Percentiles rank a stretch among this genome's conserved stretches.
These are phyloP conservation scores for Tragelaphus scriptus DNA, from an alignment of 2,113 vertebrate genomes.

Conservation along the genomic window DNA sequence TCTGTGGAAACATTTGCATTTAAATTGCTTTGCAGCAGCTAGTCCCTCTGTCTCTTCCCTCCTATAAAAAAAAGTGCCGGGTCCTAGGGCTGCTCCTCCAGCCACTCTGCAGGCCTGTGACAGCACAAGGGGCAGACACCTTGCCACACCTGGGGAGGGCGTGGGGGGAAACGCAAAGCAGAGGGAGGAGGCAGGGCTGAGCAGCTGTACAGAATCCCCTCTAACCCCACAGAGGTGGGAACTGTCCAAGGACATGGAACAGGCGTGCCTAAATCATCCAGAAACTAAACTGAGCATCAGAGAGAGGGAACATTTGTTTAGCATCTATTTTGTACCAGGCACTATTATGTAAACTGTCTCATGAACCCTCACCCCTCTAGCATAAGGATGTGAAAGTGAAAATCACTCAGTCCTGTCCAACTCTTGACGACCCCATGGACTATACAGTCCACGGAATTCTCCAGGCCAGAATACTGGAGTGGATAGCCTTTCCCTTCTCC, in stretches of 20 bases:
- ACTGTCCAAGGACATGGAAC: neutral
- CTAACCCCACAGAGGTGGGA: neutral
- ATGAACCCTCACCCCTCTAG: neutral
- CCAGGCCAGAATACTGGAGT: neutral
- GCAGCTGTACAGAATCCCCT: neutral
- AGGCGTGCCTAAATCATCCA: neutral
- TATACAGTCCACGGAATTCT: neutral
- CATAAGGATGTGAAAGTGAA: neutral
- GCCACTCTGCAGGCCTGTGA: neutral
- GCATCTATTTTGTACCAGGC: neutral
- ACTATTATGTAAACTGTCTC: neutral
- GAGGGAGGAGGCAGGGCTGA: neutral
- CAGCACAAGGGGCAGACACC: neutral
- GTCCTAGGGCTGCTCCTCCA: neutral
- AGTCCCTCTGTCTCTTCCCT: neutral
- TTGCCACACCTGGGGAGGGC: neutral
- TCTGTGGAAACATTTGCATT: slow-evolving; percentile 78
- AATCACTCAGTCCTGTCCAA: neutral
- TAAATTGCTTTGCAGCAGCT: slow-evolving; percentile 73
- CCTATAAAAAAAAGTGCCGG: neutral
- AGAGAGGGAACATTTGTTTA: neutral
- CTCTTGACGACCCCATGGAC: neutral
- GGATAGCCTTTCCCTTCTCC: neutral
- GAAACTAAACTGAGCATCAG: neutral
- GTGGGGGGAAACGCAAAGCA: neutral